Evolutionary conservation across 2,888 invertebrate species (phyloP).

Genomic region (Standfussiana lucernea): DNA sequence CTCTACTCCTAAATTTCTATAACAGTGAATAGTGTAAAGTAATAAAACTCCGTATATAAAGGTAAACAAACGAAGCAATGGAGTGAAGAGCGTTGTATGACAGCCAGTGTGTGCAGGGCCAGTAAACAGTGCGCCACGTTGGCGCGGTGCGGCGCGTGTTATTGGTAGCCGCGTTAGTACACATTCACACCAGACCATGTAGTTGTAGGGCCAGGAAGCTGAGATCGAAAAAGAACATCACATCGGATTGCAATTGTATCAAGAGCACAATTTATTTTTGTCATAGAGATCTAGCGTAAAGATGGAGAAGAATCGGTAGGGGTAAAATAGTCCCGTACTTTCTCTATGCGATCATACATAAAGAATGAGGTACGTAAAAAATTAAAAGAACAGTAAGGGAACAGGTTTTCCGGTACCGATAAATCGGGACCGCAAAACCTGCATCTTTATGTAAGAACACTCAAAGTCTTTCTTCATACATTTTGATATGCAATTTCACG

Average conservation of each 20-base stretch:
- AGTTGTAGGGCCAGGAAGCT: not conserved
- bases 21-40: not conserved
- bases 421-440: not conserved
- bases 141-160: not conserved
- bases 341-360: not conserved
- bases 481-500: not conserved
- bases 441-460: not conserved
- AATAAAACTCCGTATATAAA: not conserved
- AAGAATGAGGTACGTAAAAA: not conserved
- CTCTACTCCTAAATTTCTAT: not conserved
- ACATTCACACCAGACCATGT: conserved; percentile 11
- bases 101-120: conserved; percentile 36
- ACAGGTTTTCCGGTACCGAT: not conserved
- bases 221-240: not conserved
- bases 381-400: not conserved
- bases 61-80: conserved; percentile 28
- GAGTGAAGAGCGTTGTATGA: conserved; percentile 8
- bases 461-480: not conserved
- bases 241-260: no score
- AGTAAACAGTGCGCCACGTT: conserved; percentile 24
- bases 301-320: not conserved
- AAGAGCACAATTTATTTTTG: not conserved
- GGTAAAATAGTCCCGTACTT: not conserved
- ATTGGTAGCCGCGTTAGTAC: conserved; percentile 14
- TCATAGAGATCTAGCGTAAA: not conserved